Evolutionary conservation across 2,888 invertebrate species (phyloP).

Genomic region (Lamellibrachia satsuma): DNA sequence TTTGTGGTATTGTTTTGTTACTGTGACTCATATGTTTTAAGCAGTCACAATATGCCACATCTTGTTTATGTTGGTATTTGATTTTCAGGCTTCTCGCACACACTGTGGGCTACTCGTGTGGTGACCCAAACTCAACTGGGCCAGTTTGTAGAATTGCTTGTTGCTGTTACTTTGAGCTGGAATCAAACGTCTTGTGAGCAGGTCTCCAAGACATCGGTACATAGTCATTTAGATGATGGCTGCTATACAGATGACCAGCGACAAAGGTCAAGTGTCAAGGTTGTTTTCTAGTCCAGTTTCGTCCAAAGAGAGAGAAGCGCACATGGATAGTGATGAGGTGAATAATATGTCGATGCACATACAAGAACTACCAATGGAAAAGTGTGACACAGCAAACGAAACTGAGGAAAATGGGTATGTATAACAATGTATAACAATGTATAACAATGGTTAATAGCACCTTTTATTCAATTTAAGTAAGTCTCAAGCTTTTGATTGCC

Average conservation of each 20-base stretch:
- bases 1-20: not conserved
- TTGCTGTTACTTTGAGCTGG: not conserved
- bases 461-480: too few relatives aligned
- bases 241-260: not conserved
- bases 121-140: not conserved
- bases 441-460: not conserved
- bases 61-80: not conserved
- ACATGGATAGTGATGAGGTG: not conserved
- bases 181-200: not conserved
- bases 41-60: not conserved
- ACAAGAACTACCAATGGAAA: not conserved
- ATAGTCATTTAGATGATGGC: not conserved
- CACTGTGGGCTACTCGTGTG: not conserved
- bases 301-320: not conserved
- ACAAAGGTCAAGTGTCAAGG: not conserved
- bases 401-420: not conserved
- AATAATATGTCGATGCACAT: not conserved
- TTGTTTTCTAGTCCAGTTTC: slow-evolving; percentile 13
- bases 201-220: slow-evolving; percentile 4
- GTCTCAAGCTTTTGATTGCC: too few relatives aligned
- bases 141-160: not conserved
- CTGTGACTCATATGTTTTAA: not conserved
- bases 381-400: not conserved
- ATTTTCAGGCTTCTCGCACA: not conserved
- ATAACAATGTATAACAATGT: not conserved